A percentile compares a stretch with the other conserved stretches of the same genome.
phyloP scores from a whole-genome alignment of 2,113 vertebrate genomes.

The Mohoua ochrocephala region DNA sequence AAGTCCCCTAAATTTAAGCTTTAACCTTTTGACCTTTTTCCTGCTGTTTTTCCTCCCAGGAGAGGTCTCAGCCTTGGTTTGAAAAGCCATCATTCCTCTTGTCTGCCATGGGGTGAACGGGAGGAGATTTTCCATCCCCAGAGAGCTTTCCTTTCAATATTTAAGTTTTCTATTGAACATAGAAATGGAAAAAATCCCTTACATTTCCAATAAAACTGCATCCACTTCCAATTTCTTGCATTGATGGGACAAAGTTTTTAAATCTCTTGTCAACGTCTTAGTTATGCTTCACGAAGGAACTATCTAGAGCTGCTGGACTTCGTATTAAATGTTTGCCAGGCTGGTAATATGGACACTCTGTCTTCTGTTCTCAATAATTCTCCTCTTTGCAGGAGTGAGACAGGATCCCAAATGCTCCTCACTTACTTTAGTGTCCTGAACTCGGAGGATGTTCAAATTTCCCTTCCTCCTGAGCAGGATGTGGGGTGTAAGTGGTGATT shows the following conservation, averaged over 20 bases:
- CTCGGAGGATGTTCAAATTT: not conserved
- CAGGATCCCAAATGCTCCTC: not conserved
- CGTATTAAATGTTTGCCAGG: not conserved
- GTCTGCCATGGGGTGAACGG: not conserved
- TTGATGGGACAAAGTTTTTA: slow-evolving; percentile 17
- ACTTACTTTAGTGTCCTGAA: not conserved
- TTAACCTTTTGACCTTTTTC: slow-evolving; percentile 7
- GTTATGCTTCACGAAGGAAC: slow-evolving; percentile 29
- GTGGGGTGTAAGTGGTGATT: not conserved
- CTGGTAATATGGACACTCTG: not conserved
- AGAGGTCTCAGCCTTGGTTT: not conserved
- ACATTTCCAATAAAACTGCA: slow-evolving; percentile 25
- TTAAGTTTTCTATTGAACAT: slow-evolving; percentile 10
- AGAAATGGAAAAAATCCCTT: not conserved
- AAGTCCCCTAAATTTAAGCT: not conserved
- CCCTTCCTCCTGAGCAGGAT: not conserved
- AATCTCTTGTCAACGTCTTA: slow-evolving; percentile 51
- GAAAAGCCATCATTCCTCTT: not conserved
- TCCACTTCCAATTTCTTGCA: slow-evolving; percentile 41
- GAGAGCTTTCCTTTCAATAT: slow-evolving; percentile 16
- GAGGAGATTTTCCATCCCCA: slow-evolving; percentile 12
- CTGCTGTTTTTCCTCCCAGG: not conserved
- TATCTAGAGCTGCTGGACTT: slow-evolving; percentile 21
- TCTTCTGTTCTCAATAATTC: not conserved
- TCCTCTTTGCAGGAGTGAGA: not conserved